Evolutionary conservation across 2,113 vertebrate species (phyloP).

Genomic region (Dolichallabes microphthalmus): DNA sequence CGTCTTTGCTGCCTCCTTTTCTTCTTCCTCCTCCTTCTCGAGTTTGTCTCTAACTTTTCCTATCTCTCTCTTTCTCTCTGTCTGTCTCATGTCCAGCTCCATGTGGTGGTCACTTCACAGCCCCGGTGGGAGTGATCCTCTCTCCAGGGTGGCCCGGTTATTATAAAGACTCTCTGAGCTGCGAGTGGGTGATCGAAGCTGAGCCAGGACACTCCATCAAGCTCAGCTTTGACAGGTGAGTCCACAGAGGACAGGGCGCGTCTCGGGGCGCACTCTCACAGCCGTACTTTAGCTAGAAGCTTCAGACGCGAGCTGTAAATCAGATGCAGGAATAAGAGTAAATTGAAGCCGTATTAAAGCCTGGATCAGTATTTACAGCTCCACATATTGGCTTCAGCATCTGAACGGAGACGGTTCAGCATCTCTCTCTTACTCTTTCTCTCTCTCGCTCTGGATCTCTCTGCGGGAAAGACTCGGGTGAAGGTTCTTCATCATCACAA

Average conservation of each 20-base stretch:
- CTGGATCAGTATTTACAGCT: constrained; percentile 34
- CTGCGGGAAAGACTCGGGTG: not conserved
- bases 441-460: not conserved
- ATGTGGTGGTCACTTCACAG: constrained; percentile 95
- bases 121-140: constrained; percentile 91
- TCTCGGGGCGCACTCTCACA: not conserved
- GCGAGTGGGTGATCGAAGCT: constrained; percentile 98
- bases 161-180: constrained; percentile 98
- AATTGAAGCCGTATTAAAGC: constrained; percentile 14
- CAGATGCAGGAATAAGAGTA: constrained; percentile 1
- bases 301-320: not conserved
- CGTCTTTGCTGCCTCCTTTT: not conserved
- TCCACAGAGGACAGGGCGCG: constrained; percentile 16
- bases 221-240: constrained; percentile 97
- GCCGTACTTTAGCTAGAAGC: not conserved
- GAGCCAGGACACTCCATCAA: constrained; percentile 95
- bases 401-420: not conserved
- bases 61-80: not conserved
- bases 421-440: not conserved
- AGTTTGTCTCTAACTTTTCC: not conserved
- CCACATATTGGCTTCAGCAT: not conserved
- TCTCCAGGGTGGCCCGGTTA: constrained; percentile 98
- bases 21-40: not conserved
- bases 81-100: constrained; percentile 76
- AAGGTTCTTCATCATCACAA: not conserved